A percentile compares a stretch with the other conserved stretches of the same genome.
Evolutionary conservation across 1,140 invertebrate species (phyloP).

Genomic region (Microplitis mediator): DNA sequence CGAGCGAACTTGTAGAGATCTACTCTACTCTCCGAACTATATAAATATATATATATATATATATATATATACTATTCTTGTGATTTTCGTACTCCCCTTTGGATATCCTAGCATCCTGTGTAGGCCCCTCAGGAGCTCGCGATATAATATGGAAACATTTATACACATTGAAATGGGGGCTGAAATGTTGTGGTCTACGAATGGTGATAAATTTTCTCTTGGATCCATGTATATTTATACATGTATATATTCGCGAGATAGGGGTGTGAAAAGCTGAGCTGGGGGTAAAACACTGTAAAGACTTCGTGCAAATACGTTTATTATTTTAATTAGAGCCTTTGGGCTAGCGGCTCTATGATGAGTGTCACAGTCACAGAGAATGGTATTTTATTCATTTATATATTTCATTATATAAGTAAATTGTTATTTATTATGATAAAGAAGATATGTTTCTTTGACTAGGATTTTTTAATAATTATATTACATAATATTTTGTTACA

Average conservation of each 20-base stretch:
- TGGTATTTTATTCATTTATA: not conserved
- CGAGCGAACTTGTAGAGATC: too few relatives aligned
- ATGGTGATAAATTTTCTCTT: slow-evolving; percentile 23
- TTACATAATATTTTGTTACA: too few relatives aligned
- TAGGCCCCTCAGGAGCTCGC: slow-evolving; percentile 20
- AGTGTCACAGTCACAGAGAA: not conserved
- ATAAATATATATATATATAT: slow-evolving; percentile 19
- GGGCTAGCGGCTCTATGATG: slow-evolving; percentile 21
- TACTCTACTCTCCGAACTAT: slow-evolving; percentile 3
- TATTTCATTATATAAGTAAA: not conserved
- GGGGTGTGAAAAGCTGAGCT: not conserved
- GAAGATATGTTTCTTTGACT: too few relatives aligned
- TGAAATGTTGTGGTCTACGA: slow-evolving; percentile 38
- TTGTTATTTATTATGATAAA: too few relatives aligned
- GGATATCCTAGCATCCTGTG: not conserved
- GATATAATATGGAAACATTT: slow-evolving; percentile 53
- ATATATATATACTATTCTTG: not conserved
- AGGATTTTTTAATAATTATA: too few relatives aligned
- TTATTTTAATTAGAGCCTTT: slow-evolving; percentile 54
- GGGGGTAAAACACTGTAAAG: not conserved
- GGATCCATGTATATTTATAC: not conserved
- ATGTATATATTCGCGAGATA: not conserved
- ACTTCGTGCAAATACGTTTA: slow-evolving; percentile 42
- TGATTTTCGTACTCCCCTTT: slow-evolving; percentile 12
- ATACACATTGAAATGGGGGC: slow-evolving; percentile 39